Evolutionary conservation across 2,797 vertebrate genomes (phyloP).

Genomic region (Galago senegalensis): DNA sequence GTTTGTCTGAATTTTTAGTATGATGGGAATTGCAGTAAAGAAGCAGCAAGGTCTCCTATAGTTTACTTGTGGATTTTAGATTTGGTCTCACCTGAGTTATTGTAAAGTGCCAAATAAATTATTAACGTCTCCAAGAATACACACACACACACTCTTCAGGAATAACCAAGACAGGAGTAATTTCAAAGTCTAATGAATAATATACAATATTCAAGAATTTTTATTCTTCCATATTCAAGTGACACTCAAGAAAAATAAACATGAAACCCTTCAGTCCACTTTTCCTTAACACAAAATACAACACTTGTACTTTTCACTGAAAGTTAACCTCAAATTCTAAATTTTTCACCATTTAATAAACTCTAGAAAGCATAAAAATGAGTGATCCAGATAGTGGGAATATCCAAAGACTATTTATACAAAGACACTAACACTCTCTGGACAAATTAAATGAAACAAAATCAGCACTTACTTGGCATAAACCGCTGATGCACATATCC

Average conservation of each 20-base stretch:
- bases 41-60: background rate
- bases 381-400: background rate
- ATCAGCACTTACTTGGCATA: constrained; percentile 94
- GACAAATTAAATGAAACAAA: background rate
- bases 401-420: background rate
- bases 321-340: constrained; percentile 41
- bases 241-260: background rate
- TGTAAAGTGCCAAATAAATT: constrained; percentile 38
- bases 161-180: background rate
- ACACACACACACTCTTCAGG: background rate
- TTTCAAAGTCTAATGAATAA: constrained; percentile 49
- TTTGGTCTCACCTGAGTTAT: background rate
- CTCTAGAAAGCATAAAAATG: background rate
- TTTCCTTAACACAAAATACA: constrained; percentile 15
- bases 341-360: constrained; percentile 10
- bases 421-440: background rate
- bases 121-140: background rate
- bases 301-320: background rate
- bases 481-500: constrained; percentile 98
- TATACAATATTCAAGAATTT: constrained; percentile 2
- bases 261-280: background rate
- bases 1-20: constrained; percentile 34
- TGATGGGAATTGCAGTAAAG: background rate
- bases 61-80: background rate
- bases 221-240: constrained; percentile 38